These are phyloP conservation scores for Oryzias dopingdopingensis DNA, from an alignment of 2,797 vertebrate genomes.

Conservation along the genomic window DNA sequence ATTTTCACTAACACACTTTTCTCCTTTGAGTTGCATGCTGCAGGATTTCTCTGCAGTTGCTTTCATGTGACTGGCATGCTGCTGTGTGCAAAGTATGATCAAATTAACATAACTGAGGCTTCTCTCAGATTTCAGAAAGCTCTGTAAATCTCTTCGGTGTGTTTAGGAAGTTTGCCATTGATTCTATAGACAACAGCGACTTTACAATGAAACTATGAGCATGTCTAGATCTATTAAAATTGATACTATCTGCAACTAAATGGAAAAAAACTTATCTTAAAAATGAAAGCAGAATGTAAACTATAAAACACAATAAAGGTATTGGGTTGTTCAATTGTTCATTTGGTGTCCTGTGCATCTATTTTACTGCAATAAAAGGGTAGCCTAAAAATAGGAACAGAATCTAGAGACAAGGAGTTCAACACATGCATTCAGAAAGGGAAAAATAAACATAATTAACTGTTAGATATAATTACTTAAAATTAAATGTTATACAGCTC, in stretches of 20 bases:
- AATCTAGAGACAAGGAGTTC: no score
- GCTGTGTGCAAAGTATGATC: constrained; percentile 39
- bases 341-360: not conserved
- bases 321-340: not conserved
- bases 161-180: constrained; percentile 51
- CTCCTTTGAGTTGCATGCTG: constrained; percentile 1
- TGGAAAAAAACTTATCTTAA: not conserved
- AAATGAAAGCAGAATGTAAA: constrained; percentile 1
- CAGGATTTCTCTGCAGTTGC: constrained; percentile 21
- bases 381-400: no score
- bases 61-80: constrained; percentile 45
- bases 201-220: constrained; percentile 16
- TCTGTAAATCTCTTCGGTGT: constrained; percentile 40
- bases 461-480: no score
- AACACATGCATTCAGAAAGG: no score
- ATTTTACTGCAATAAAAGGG: no score
- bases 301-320: not conserved
- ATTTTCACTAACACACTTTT: constrained; percentile 2
- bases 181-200: constrained; percentile 19
- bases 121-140: constrained; percentile 32
- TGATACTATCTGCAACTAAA: not conserved
- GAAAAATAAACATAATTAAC: no score
- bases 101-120: constrained; percentile 56
- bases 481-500: no score
- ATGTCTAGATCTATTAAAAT: constrained; percentile 12